Evolutionary conservation across 2,888 invertebrate genomes (phyloP).

Genomic region (Mimumesa dahlbomi): DNA sequence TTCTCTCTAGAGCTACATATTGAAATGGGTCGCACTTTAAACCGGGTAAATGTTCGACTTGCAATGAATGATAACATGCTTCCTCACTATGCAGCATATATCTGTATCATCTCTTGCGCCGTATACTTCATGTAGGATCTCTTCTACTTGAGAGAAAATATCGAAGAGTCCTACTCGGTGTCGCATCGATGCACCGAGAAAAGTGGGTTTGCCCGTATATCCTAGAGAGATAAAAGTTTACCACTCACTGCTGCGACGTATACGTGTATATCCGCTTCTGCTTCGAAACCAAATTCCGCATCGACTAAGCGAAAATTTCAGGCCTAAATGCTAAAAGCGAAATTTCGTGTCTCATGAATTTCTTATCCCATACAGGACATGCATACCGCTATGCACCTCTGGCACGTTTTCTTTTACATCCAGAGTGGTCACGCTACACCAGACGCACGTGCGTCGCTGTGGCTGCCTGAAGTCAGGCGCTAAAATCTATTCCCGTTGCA

Average conservation of each 20-base stretch:
- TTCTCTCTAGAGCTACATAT: conserved; percentile 38
- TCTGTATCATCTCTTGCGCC: conserved; percentile 36
- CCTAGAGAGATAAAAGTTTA: conserved; percentile 53
- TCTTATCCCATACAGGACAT: neutral
- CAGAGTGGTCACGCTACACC: conserved; percentile 14
- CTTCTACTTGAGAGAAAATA: conserved; percentile 51
- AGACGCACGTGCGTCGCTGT: conserved; percentile 19
- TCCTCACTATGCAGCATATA: conserved; percentile 22
- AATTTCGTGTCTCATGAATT: conserved; percentile 6
- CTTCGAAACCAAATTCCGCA: neutral
- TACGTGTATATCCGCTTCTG: neutral
- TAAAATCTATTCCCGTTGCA: neutral
- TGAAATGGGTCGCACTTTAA: conserved; percentile 40
- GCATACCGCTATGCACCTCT: neutral
- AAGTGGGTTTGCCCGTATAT: conserved; percentile 50
- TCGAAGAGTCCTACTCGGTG: conserved; percentile 44
- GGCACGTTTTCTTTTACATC: neutral
- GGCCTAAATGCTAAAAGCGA: neutral
- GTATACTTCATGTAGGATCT: conserved; percentile 36
- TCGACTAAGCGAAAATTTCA: conserved; percentile 7
- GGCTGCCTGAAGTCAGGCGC: conserved; percentile 51
- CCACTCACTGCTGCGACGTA: conserved; percentile 30
- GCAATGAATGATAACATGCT: conserved; percentile 54
- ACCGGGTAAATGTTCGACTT: conserved; percentile 44
- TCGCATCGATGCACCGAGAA: conserved; percentile 41